A percentile compares a stretch with the other conserved stretches of the same genome.
phyloP scores from a whole-genome alignment of 2,797 vertebrate genomes.

The Lacerta bilineata region DNA sequence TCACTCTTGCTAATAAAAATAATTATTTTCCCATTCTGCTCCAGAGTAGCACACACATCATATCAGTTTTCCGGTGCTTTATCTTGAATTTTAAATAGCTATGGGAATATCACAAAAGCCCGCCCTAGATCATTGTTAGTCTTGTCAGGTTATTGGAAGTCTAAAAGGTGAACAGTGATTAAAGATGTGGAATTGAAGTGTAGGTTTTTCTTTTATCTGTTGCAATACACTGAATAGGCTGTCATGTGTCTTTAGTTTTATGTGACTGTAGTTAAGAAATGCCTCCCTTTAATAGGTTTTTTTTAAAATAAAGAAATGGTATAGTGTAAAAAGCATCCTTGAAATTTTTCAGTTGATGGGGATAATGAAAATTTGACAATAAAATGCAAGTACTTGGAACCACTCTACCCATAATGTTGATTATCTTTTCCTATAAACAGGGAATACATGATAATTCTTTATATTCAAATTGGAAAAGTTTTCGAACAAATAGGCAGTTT shows the following conservation, averaged over 20 bases:
- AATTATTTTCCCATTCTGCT: slow-evolving; percentile 38
- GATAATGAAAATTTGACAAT: not conserved
- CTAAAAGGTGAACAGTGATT: slow-evolving; percentile 34
- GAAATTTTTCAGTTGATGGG: not conserved
- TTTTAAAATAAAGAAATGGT: not conserved
- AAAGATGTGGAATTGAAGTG: not conserved
- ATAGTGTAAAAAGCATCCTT: not conserved
- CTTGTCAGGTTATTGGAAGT: slow-evolving; percentile 40
- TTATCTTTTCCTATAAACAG: slow-evolving; percentile 1
- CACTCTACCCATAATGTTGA: not conserved
- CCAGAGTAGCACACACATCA: slow-evolving; percentile 30
- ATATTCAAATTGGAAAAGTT: not conserved
- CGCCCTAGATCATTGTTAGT: slow-evolving; percentile 47
- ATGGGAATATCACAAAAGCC: slow-evolving; percentile 42
- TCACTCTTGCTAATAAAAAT: slow-evolving; percentile 41
- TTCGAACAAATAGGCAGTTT: slow-evolving; percentile 7
- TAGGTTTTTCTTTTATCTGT: slow-evolving; percentile 30
- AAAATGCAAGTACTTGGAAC: not conserved
- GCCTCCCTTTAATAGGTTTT: not conserved
- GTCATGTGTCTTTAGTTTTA: not conserved
- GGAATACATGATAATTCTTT: not conserved
- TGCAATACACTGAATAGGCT: not conserved
- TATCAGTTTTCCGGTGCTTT: slow-evolving; percentile 46
- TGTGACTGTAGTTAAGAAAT: not conserved
- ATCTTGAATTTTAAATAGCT: slow-evolving; percentile 66